Conservation (phyloP, 1,140 invertebrate genomes). For the Drosophila kohkoa region DNA sequence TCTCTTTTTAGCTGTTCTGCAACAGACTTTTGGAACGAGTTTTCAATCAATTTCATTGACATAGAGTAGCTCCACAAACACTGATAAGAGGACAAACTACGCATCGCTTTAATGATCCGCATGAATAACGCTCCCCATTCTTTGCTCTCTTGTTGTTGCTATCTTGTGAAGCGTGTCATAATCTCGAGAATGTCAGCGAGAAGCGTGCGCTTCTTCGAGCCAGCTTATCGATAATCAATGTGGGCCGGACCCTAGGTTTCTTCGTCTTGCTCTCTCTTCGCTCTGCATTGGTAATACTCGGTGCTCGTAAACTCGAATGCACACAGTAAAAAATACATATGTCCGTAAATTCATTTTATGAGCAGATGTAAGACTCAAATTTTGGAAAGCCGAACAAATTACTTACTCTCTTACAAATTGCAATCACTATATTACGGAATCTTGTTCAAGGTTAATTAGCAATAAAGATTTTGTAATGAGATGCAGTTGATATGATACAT, state of each 20-base stretch:
- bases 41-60: conserved; percentile 48
- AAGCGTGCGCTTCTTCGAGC: conserved; percentile 14
- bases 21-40: conserved; percentile 24
- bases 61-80: conserved; percentile 16
- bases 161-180: conserved; percentile 49
- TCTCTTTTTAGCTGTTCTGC: neutral
- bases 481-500: too few species aligned
- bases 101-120: conserved; percentile 39
- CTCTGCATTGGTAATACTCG: conserved; percentile 3
- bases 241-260: conserved; percentile 18
- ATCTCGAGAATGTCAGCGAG: conserved; percentile 30
- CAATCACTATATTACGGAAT: too few species aligned
- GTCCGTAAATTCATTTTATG: too few species aligned
- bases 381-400: too few species aligned
- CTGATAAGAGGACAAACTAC: conserved; percentile 50
- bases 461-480: too few species aligned
- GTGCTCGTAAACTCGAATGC: neutral
- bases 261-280: neutral
- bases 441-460: too few species aligned
- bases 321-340: too few species aligned
- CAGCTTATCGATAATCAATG: conserved; percentile 26
- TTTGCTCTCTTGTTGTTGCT: conserved; percentile 14
- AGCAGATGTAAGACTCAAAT: too few species aligned
- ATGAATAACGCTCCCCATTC: neutral
- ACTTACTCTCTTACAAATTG: too few species aligned